Conservation (phyloP, 2,888 invertebrate genomes). For the Nymphalis urticae region DNA sequence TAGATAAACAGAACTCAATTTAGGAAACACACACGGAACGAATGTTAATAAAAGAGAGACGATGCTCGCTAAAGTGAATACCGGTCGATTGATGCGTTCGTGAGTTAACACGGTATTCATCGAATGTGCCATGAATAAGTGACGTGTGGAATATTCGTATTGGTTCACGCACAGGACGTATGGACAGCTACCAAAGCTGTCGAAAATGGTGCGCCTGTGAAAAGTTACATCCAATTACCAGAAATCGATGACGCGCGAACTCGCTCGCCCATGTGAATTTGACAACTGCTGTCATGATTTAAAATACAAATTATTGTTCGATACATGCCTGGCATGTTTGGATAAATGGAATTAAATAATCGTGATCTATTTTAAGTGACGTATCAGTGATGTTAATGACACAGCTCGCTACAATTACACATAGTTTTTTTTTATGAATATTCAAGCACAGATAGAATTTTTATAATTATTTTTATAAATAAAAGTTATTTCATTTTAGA, state of each 20-base stretch:
- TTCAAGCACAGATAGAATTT: too few species aligned
- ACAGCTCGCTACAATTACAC: too few species aligned
- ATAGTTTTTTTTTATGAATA: too few species aligned
- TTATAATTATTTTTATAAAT: too few species aligned
- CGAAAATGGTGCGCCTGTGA: conserved; percentile 55
- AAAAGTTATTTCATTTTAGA: too few species aligned
- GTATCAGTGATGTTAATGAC: too few species aligned
- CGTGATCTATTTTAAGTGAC: not conserved
- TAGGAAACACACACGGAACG: not conserved
- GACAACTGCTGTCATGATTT: conserved; percentile 61
- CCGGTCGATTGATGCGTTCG: conserved; percentile 32
- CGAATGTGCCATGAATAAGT: conserved; percentile 47
- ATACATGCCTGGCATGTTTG: conserved; percentile 2
- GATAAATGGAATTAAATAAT: not conserved
- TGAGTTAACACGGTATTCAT: conserved; percentile 54
- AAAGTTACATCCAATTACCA: conserved; percentile 76
- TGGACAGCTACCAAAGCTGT: conserved; percentile 42
- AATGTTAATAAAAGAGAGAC: conserved; percentile 1
- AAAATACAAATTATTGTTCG: conserved; percentile 32
- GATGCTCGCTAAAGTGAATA: conserved; percentile 10
- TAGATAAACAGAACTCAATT: too few species aligned
- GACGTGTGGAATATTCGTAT: conserved; percentile 52
- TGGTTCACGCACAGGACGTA: conserved; percentile 19
- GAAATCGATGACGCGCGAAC: conserved; percentile 67
- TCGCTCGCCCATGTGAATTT: conserved; percentile 59